Conservation (phyloP, 2,797 vertebrate genomes). For the Sebastes aleutianus region DNA sequence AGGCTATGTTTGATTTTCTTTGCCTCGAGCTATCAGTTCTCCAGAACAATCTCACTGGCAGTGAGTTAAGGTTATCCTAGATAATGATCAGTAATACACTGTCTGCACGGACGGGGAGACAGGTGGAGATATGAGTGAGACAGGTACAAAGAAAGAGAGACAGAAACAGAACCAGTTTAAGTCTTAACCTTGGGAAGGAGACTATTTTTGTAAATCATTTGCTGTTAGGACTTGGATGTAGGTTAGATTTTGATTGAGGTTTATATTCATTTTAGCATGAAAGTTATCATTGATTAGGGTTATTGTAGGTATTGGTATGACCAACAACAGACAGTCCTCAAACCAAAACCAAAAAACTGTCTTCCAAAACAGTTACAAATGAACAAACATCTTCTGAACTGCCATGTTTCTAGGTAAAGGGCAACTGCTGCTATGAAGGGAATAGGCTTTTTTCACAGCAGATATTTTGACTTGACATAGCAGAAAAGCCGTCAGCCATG, state of each 20-base stretch:
- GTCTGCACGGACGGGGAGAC: slow-evolving; percentile 27
- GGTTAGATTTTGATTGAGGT: neutral
- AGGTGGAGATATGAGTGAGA: slow-evolving; percentile 11
- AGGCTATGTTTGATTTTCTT: slow-evolving; percentile 63
- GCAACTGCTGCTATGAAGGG: neutral
- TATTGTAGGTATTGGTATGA: too few relatives aligned
- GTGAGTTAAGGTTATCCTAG: slow-evolving; percentile 53
- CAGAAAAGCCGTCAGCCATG: neutral
- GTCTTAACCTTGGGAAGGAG: neutral
- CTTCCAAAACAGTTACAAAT: neutral
- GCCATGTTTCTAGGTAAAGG: neutral
- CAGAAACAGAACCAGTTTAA: neutral
- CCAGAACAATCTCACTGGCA: slow-evolving; percentile 49
- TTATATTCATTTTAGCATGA: neutral
- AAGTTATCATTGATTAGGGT: neutral
- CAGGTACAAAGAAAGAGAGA: neutral
- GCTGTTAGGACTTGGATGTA: neutral
- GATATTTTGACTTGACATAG: neutral
- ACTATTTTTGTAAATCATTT: neutral
- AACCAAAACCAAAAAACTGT: neutral
- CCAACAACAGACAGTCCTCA: neutral
- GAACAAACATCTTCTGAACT: neutral
- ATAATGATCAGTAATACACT: slow-evolving; percentile 73
- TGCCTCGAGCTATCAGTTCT: slow-evolving; percentile 53
- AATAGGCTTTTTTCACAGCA: neutral